A percentile compares a stretch with the other conserved stretches of the same genome.
These are phyloP conservation scores for Lasius fuliginosus DNA, from an alignment of 2,888 invertebrate genomes.

Conservation along the genomic window DNA sequence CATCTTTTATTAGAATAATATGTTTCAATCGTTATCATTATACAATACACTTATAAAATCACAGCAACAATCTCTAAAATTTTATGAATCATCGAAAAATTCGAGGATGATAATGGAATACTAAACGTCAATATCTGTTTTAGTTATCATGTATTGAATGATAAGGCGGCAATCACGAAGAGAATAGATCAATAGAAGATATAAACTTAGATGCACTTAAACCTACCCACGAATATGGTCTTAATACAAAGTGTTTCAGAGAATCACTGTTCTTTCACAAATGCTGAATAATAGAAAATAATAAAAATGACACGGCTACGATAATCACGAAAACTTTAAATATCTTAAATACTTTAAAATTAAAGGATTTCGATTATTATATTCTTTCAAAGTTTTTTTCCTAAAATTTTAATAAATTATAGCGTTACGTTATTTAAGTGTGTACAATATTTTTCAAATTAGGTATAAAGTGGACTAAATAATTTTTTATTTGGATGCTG, in stretches of 20 bases:
- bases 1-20: background rate
- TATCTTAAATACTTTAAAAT: background rate
- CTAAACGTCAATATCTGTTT: conserved; percentile 43
- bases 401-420: background rate
- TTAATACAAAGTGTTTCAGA: background rate
- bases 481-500: conserved; percentile 1
- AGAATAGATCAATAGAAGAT: background rate
- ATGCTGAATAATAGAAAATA: background rate
- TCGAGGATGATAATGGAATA: conserved; percentile 7
- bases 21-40: background rate
- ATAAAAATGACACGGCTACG: background rate
- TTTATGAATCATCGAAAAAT: conserved; percentile 16
- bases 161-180: conserved; percentile 1
- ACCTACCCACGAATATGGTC: background rate
- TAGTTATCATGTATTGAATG: conserved; percentile 19
- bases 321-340: background rate
- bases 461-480: background rate
- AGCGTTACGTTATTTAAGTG: background rate
- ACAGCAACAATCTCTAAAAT: background rate
- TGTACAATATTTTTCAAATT: background rate
- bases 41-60: background rate
- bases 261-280: background rate
- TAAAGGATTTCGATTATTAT: background rate
- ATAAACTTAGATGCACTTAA: background rate
- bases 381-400: background rate